Percentiles rank a stretch among this genome's conserved stretches.
Evolutionary conservation across 2,113 vertebrate genomes (phyloP).

Genomic region (Dipodomys stephensi): DNA sequence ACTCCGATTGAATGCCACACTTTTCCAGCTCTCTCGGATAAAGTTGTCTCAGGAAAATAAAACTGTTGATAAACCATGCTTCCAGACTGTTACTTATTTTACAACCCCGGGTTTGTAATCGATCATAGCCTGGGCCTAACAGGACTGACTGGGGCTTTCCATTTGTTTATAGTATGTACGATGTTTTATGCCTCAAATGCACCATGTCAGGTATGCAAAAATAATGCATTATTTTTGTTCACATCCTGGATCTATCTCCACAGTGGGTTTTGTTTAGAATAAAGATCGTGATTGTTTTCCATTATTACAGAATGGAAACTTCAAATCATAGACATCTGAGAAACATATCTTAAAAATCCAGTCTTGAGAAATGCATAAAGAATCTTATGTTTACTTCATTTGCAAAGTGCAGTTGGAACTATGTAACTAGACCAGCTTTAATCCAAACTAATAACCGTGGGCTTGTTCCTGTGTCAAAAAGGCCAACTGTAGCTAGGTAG

Average conservation of each 20-base stretch:
- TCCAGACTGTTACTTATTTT: constrained; percentile 71
- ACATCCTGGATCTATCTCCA: constrained; percentile 53
- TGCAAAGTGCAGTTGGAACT: constrained; percentile 65
- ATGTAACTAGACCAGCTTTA: constrained; percentile 68
- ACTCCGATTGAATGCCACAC: background rate
- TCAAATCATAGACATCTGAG: constrained; percentile 57
- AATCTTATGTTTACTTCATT: constrained; percentile 61
- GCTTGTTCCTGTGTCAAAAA: constrained; percentile 57
- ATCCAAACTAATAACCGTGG: constrained; percentile 53
- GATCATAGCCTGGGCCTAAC: constrained; percentile 21
- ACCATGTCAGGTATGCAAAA: constrained; percentile 66
- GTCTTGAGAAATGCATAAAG: background rate
- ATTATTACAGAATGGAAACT: constrained; percentile 74
- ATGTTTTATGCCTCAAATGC: constrained; percentile 56
- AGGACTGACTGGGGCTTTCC: constrained; percentile 64
- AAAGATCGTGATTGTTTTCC: constrained; percentile 71
- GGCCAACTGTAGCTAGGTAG: background rate
- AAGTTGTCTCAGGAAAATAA: constrained; percentile 75
- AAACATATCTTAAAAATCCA: constrained; percentile 42
- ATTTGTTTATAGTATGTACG: constrained; percentile 46
- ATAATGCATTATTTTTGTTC: constrained; percentile 69
- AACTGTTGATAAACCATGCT: constrained; percentile 71
- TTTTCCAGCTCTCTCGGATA: constrained; percentile 65
- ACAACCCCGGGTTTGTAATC: constrained; percentile 66
- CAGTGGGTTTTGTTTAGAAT: constrained; percentile 74